A percentile compares a stretch with the other conserved stretches of the same genome.
These are phyloP conservation scores for Tachina fera DNA, from an alignment of 2,888 invertebrate genomes.

Conservation along the genomic window DNA sequence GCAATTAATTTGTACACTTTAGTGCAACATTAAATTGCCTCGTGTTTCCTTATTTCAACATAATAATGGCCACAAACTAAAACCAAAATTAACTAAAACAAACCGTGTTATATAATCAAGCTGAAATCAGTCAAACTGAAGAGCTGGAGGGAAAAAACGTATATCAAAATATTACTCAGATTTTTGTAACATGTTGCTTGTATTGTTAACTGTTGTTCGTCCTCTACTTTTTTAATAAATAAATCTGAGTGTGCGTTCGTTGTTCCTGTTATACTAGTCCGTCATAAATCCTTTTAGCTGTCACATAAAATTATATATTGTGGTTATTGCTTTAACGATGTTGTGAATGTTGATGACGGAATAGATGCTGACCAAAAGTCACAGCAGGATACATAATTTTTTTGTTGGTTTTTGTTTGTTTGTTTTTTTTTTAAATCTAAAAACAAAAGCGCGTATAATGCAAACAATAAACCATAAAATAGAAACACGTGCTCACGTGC, in stretches of 20 bases:
- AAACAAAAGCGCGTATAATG: constrained; percentile 10
- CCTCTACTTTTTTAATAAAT: neutral
- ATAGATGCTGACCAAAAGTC: constrained; percentile 33
- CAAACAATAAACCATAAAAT: constrained; percentile 7
- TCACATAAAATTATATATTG: constrained; percentile 19
- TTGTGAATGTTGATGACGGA: neutral
- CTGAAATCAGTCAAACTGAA: constrained; percentile 16
- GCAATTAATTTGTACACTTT: constrained; percentile 3
- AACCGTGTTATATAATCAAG: constrained; percentile 10
- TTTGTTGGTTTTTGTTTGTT: constrained; percentile 7
- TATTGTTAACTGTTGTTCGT: neutral
- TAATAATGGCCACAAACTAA: neutral
- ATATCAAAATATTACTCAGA: neutral
- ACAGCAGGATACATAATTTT: neutral
- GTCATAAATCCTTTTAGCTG: constrained; percentile 17
- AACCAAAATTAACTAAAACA: neutral
- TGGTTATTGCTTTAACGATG: constrained; percentile 19
- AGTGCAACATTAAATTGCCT: constrained; percentile 14
- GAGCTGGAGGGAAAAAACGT: neutral
- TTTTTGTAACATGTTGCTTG: too few relatives aligned
- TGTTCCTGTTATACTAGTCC: neutral
- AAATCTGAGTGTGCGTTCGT: neutral
- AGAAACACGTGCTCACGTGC: neutral
- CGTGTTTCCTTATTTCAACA: neutral
- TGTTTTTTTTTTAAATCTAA: neutral